phyloP scores from a whole-genome alignment of 2,888 invertebrate genomes.

The Choristoneura rosaceana region DNA sequence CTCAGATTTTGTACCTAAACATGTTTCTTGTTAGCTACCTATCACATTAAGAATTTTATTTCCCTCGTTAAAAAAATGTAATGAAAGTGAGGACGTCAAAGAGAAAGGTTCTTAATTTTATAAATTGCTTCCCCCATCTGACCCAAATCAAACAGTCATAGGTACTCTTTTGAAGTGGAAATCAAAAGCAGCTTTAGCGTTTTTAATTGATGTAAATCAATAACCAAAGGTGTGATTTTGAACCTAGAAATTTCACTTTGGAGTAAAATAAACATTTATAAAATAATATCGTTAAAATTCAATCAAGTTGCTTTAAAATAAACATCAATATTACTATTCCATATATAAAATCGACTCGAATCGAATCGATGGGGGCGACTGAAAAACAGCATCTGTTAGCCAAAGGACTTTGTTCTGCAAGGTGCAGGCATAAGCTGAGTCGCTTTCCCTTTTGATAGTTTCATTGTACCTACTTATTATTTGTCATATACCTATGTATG shows the following conservation, averaged over 20 bases:
- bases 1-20: conserved; percentile 24
- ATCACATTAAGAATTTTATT: conserved; percentile 35
- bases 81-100: conserved; percentile 46
- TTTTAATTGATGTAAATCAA: conserved; percentile 45
- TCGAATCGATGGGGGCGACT: too few species aligned
- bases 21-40: conserved; percentile 16
- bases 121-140: conserved; percentile 50
- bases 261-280: conserved; percentile 3
- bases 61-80: conserved; percentile 37
- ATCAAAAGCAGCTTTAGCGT: conserved; percentile 47
- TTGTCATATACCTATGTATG: too few species aligned
- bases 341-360: too few species aligned
- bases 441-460: too few species aligned
- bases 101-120: conserved; percentile 49
- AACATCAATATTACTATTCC: too few species aligned
- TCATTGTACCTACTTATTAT: too few species aligned
- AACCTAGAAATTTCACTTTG: conserved; percentile 17
- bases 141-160: conserved; percentile 48
- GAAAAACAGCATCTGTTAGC: too few species aligned
- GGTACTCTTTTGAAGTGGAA: conserved; percentile 46
- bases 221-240: conserved; percentile 14
- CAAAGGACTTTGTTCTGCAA: too few species aligned
- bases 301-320: too few species aligned
- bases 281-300: too few species aligned
- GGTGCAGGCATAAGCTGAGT: too few species aligned